Base-by-base conservation (phyloP, 2,797 vertebrate genomes). In the Synaphobranchus kaupii region DNA sequence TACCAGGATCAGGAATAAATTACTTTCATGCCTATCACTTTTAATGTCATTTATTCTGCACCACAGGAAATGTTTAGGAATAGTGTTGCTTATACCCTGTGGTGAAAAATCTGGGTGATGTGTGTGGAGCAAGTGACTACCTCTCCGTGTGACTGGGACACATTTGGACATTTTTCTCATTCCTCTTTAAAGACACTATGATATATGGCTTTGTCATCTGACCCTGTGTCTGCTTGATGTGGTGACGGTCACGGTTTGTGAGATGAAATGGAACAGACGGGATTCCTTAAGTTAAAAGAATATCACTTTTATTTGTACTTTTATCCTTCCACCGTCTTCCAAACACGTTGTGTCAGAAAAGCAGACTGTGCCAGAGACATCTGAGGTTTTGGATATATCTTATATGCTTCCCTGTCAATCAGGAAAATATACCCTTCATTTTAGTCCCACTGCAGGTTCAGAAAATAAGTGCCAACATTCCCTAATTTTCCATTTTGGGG, bases 401-500 rank as follows among this genome's bases (percentile, higher is more conserved):
- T 89, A 86, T 90, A 91, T 76, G 83, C 88, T 92, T 88, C 87
- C 87, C 88, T 92, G 93, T 93, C 94, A 94, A 92, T 95, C 93
- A 94, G 22, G 34, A 52, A 80, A 50, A 56, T 15, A n/a, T 8
- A 13, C 84, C 52, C 83, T 28, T 25, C 52, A 86, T 91, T 73
- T 86, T 87, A 66, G 83, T 92, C 84, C 85, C 89, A 89, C 56
- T 56, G 68, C 81, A 48, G 89, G 92, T 94, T 93, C 93, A 56
- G 84, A 91, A 94, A 95, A 94, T 89, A 94, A 93, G 88, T 91
- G 85, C 25, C 83, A 3, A 89, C 90, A 94, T 95, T 94, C 92
- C 92, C 73, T 34, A 48, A 31, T 76, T 7, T 28, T 28, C 47
- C 63, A 73, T 87, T 76, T 68, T 91, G 34, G 22, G 58, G 88